Percentiles rank a stretch among this genome's conserved stretches.
Evolutionary conservation across 2,888 invertebrate genomes (phyloP).

Genomic region (Phortica okadai): DNA sequence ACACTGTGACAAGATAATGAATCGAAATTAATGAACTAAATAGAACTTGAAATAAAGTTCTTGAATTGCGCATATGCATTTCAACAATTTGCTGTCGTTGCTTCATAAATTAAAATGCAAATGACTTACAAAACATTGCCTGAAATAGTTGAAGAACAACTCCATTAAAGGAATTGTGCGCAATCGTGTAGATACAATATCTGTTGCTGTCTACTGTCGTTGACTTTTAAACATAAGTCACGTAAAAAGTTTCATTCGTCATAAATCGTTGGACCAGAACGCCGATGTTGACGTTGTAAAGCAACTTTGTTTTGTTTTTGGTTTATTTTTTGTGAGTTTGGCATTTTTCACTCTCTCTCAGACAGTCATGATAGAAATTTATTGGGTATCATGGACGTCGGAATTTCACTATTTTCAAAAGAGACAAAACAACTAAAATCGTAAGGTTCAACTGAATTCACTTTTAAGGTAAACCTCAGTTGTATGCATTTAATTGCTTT

Average conservation of each 20-base stretch:
- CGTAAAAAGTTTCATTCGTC: slow-evolving; percentile 64
- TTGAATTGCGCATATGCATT: slow-evolving; percentile 31
- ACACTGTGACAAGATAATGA: slow-evolving; percentile 68
- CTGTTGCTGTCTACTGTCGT: slow-evolving; percentile 16
- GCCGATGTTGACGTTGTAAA: slow-evolving; percentile 52
- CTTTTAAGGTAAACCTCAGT: slow-evolving; percentile 41
- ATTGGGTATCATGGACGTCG: slow-evolving; percentile 45
- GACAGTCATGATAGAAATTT: slow-evolving; percentile 30
- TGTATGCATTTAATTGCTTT: slow-evolving; percentile 66
- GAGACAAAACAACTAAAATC: background rate
- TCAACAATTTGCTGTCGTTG: slow-evolving; percentile 36
- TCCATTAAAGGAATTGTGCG: slow-evolving; percentile 29
- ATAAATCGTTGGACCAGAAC: slow-evolving; percentile 72
- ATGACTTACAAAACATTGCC: slow-evolving; percentile 41
- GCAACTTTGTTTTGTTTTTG: slow-evolving; percentile 38
- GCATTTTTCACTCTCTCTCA: slow-evolving; percentile 46
- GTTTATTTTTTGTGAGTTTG: background rate
- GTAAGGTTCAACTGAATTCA: slow-evolving; percentile 37
- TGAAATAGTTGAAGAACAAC: slow-evolving; percentile 30
- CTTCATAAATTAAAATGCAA: slow-evolving; percentile 22
- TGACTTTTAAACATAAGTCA: slow-evolving; percentile 53
- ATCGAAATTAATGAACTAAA: slow-evolving; percentile 65
- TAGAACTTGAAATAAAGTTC: slow-evolving; percentile 59
- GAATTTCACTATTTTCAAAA: slow-evolving; percentile 63
- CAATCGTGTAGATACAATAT: slow-evolving; percentile 33